These are phyloP conservation scores for Philotrypesis tridentata DNA, from an alignment of 1,140 invertebrate species.

Conservation along the genomic window DNA sequence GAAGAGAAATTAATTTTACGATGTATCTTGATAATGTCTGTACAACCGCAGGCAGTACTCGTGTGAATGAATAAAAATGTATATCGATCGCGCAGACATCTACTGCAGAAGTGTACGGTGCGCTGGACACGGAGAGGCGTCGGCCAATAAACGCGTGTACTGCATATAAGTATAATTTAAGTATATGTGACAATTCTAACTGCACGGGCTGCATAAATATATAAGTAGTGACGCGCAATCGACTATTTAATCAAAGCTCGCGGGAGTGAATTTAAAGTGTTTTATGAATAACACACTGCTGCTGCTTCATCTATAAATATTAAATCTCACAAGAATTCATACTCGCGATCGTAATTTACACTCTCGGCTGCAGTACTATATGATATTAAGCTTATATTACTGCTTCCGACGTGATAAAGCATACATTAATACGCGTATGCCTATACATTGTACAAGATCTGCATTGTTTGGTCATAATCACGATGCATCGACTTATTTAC, in stretches of 20 bases:
- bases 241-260: too few relatives aligned
- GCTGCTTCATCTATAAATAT: background rate
- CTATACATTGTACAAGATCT: too few relatives aligned
- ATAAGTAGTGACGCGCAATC: background rate
- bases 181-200: background rate
- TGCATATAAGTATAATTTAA: slow-evolving; percentile 36
- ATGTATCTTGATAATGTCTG: background rate
- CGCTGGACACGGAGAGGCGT: background rate
- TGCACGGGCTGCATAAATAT: slow-evolving; percentile 15
- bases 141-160: slow-evolving; percentile 32
- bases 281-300: too few relatives aligned
- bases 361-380: too few relatives aligned
- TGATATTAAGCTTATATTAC: too few relatives aligned
- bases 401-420: too few relatives aligned
- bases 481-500: too few relatives aligned
- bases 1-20: background rate
- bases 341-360: background rate
- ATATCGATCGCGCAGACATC: background rate
- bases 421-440: too few relatives aligned
- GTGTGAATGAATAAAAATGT: background rate
- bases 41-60: too few relatives aligned
- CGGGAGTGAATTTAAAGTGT: too few relatives aligned
- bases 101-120: background rate
- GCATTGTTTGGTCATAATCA: too few relatives aligned
- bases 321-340: background rate